phyloP scores from a whole-genome alignment of 2,113 vertebrate species.

The Hydropotes inermis region DNA sequence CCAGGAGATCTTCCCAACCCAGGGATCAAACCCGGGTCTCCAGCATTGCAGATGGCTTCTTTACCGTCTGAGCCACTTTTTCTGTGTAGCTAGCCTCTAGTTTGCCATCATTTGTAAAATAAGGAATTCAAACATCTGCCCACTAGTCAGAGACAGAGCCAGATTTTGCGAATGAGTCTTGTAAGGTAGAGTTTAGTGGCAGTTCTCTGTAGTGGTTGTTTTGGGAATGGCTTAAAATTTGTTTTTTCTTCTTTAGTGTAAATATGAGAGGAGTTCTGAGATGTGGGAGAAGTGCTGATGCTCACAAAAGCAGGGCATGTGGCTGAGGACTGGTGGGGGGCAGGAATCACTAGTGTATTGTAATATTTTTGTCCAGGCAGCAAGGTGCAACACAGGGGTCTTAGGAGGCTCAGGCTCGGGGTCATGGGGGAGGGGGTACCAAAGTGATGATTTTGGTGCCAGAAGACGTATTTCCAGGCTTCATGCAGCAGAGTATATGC shows the following conservation, averaged over 20 bases:
- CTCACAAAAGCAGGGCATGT: background rate
- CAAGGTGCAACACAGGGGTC: fast-evolving
- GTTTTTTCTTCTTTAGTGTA: background rate
- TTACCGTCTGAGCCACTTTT: background rate
- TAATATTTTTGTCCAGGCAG: background rate
- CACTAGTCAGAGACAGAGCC: background rate
- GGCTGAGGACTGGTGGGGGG: background rate
- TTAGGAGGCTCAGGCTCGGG: background rate
- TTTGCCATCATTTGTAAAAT: background rate
- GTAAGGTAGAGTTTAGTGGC: background rate
- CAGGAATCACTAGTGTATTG: background rate
- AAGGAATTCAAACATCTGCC: background rate
- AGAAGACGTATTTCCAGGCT: background rate
- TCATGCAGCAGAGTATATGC: background rate
- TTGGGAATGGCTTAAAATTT: background rate
- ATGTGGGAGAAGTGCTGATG: background rate
- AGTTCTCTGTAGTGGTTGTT: background rate
- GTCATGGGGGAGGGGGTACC: background rate
- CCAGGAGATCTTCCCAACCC: background rate
- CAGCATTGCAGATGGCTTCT: background rate
- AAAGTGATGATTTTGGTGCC: background rate
- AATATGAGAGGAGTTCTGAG: background rate
- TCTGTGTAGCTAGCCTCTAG: background rate
- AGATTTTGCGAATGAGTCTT: background rate
- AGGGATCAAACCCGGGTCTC: background rate